Conservation (phyloP, 1,140 invertebrate species). For the Lasioglossum baleicum region DNA sequence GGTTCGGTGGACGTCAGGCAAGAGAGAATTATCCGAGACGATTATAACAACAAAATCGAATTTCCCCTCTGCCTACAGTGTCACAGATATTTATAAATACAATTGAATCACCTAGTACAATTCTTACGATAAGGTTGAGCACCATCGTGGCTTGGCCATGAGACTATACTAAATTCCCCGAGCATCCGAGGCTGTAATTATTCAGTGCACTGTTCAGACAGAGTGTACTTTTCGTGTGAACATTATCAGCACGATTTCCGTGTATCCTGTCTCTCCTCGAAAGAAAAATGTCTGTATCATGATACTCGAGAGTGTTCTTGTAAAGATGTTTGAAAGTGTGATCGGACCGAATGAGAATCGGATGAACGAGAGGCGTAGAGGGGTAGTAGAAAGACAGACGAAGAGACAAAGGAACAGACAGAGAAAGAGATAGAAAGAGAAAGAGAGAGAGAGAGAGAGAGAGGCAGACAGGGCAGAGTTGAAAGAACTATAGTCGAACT, state of each 20-base stretch:
- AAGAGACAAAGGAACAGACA: not conserved
- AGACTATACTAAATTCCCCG: no score
- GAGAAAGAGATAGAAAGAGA: not conserved
- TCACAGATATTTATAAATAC: no score
- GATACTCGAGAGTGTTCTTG: not conserved
- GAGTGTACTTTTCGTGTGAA: no score
- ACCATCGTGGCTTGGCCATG: no score
- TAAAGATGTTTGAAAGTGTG: conserved; percentile 19
- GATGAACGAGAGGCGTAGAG: not conserved
- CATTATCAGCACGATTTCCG: no score
- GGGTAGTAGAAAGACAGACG: not conserved
- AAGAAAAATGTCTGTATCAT: not conserved
- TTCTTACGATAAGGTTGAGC: no score
- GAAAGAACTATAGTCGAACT: conserved; percentile 22
- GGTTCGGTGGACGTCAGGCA: conserved; percentile 7
- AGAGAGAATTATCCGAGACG: not conserved
- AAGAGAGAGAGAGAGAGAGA: conserved; percentile 19
- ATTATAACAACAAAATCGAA: not conserved
- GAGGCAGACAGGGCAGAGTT: conserved; percentile 12
- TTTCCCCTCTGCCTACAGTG: not conserved
- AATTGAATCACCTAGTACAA: no score
- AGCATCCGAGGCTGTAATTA: no score
- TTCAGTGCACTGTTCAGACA: no score
- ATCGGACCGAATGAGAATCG: not conserved
- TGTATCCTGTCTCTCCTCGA: no score